phyloP scores from a whole-genome alignment of 2,113 vertebrate genomes.

The Rousettus leschenaultii region DNA sequence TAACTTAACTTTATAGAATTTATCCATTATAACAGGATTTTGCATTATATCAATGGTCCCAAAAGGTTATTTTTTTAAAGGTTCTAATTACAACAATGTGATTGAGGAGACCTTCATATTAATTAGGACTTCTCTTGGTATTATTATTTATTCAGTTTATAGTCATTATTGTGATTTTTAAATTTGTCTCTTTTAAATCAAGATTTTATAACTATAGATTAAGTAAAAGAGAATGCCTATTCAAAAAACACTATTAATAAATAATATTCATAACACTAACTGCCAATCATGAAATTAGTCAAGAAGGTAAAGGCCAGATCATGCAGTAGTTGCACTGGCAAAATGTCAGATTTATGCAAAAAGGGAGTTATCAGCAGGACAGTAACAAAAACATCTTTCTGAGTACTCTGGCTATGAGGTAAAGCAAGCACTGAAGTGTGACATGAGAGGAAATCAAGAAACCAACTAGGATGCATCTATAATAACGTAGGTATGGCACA shows the following conservation, averaged over 20 bases:
- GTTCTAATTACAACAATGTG: conserved; percentile 22
- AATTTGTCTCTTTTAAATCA: conserved; percentile 8
- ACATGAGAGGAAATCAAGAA: neutral
- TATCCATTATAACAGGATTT: conserved; percentile 16
- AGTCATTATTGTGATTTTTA: conserved; percentile 21
- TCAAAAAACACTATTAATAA: conserved; percentile 24
- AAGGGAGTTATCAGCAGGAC: neutral
- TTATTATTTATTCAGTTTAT: conserved; percentile 4
- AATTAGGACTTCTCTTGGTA: conserved; percentile 24
- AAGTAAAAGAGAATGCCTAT: conserved; percentile 4
- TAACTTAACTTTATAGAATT: neutral
- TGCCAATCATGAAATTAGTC: neutral
- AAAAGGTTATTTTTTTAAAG: neutral
- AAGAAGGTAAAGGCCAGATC: neutral
- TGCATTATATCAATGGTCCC: conserved; percentile 15
- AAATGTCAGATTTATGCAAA: conserved; percentile 2
- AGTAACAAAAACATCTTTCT: neutral
- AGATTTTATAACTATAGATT: neutral
- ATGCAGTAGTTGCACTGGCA: neutral
- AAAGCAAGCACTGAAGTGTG: neutral
- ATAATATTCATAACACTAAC: conserved; percentile 20
- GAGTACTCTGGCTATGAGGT: neutral
- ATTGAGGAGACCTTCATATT: neutral
- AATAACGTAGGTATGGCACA: neutral
- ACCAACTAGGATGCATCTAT: neutral